A percentile compares a stretch with the other conserved stretches of the same genome.
Conservation (phyloP, 2,797 vertebrate genomes). For the Petrocephalus schoutedeni region DNA sequence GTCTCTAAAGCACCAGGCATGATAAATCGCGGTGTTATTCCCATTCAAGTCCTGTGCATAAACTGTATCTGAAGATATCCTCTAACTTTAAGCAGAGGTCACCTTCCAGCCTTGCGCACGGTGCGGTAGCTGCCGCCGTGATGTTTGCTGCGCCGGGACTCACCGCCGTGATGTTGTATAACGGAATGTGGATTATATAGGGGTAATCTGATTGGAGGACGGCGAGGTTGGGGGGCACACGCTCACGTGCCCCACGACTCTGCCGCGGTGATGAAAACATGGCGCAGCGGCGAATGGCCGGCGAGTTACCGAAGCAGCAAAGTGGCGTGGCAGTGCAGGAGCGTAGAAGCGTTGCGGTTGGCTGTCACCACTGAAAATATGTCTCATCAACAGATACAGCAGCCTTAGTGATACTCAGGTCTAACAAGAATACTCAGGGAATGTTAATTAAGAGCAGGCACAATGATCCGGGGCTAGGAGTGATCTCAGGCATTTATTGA, state of each 20-base stretch:
- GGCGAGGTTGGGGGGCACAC: background rate
- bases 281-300: background rate
- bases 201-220: background rate
- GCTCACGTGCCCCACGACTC: background rate
- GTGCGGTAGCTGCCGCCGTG: background rate
- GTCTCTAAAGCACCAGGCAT: constrained; percentile 10
- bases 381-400: background rate
- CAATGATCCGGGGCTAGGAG: background rate
- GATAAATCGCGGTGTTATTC: constrained; percentile 24
- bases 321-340: too few species aligned
- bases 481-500: background rate
- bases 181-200: background rate
- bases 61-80: constrained; percentile 19
- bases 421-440: background rate
- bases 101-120: background rate
- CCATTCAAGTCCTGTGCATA: background rate
- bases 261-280: background rate
- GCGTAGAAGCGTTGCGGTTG: background rate
- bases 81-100: constrained; percentile 27
- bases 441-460: background rate
- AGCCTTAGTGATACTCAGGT: background rate
- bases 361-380: background rate
- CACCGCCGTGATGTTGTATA: background rate
- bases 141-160: background rate
- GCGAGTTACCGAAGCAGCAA: background rate